Percentiles rank a stretch among this genome's conserved stretches.
Conservation (phyloP, 2,888 invertebrate genomes). For the Pyrochroa serraticornis region DNA sequence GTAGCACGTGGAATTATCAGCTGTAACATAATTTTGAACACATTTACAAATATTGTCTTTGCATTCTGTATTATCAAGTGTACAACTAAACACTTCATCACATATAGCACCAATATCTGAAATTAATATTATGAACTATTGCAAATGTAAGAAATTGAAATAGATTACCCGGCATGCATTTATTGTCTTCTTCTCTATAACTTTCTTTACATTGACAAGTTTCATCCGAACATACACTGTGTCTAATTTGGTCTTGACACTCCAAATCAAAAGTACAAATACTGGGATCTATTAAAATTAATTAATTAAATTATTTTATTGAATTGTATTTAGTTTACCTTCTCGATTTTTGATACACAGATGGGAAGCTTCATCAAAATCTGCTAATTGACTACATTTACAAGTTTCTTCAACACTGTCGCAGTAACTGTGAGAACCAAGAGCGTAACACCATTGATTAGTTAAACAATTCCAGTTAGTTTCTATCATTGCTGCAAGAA, state of each 20-base stretch:
- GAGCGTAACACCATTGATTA: conserved; percentile 43
- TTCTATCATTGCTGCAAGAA: conserved; percentile 39
- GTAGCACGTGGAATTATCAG: conserved; percentile 26
- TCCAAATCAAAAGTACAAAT: conserved; percentile 34
- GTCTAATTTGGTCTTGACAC: conserved; percentile 28
- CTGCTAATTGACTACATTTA: conserved; percentile 34
- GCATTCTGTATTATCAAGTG: too few species aligned
- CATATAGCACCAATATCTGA: conserved; percentile 39
- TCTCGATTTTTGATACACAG: conserved; percentile 28
- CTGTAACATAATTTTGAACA: conserved; percentile 19
- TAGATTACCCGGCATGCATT: conserved; percentile 35
- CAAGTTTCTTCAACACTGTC: conserved; percentile 31
- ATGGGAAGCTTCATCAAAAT: conserved; percentile 31
- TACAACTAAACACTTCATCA: conserved; percentile 4
- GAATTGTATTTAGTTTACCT: conserved; percentile 4
- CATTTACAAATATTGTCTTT: conserved; percentile 30
- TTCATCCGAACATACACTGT: conserved; percentile 36
- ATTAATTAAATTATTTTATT: neutral
- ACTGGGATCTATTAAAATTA: conserved; percentile 27
- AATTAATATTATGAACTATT: neutral
- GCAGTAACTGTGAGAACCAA: conserved; percentile 41
- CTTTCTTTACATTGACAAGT: conserved; percentile 37
- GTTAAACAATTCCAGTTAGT: conserved; percentile 38
- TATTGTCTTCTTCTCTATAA: conserved; percentile 27
- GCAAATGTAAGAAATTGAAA: neutral